Evolutionary conservation across 2,888 invertebrate genomes (phyloP).

Genomic region (Eupeodes latifasciatus): DNA sequence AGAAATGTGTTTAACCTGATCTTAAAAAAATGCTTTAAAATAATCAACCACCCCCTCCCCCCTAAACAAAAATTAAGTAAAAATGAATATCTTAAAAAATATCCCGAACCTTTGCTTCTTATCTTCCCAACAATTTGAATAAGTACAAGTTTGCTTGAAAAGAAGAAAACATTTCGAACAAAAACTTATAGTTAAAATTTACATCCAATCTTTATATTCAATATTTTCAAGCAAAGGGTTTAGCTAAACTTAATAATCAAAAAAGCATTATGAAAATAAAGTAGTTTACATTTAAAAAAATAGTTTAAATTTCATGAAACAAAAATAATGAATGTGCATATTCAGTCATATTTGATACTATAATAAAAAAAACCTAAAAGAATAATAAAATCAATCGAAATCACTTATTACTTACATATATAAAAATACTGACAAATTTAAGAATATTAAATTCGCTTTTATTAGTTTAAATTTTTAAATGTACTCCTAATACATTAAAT

Average conservation of each 20-base stretch:
- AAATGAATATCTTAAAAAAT: not conserved
- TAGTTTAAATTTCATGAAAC: conserved; percentile 7
- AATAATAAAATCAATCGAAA: conserved; percentile 58
- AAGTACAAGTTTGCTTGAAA: not conserved
- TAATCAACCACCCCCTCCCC: not conserved
- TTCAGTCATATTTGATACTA: conserved; percentile 68
- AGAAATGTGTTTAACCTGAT: not conserved
- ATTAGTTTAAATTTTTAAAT: conserved; percentile 67
- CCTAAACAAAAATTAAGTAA: not conserved
- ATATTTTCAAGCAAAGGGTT: not conserved
- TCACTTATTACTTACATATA: conserved; percentile 56
- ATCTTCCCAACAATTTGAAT: not conserved
- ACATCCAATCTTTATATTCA: conserved; percentile 4
- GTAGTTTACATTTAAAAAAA: not conserved
- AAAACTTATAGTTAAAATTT: conserved; percentile 7
- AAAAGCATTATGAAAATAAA: not conserved
- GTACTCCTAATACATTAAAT: conserved; percentile 24
- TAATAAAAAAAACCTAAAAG: conserved; percentile 5
- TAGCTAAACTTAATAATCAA: not conserved
- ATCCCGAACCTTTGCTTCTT: not conserved
- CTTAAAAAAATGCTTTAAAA: not conserved
- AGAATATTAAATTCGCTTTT: conserved; percentile 60
- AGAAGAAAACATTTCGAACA: not conserved
- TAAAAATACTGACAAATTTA: conserved; percentile 16
- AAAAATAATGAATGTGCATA: not conserved